Base-by-base conservation (phyloP, 1,140 invertebrate genomes). In the Rhizoglyphus robini region DNA sequence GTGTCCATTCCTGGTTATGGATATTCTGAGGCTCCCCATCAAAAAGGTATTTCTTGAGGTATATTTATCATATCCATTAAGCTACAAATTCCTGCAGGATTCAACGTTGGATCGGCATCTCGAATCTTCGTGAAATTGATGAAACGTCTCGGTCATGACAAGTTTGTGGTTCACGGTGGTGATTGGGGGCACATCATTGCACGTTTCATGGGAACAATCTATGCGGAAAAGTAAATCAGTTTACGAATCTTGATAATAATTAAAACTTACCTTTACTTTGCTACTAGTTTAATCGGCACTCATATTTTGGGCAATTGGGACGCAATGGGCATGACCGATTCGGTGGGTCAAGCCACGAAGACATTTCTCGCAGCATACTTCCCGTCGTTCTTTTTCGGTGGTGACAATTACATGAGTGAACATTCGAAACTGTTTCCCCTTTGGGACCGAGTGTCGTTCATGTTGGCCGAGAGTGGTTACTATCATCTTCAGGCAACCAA, bases 1-100 rank as follows among this genome's bases (percentile, higher is more conserved):
- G 38, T 51, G 2, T 88, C 86, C 41, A 76, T 90, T 54, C 88
- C 88, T 4, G 90, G 90, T 8, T 93, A 85, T 76, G 88, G 86
- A 38, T 92, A 84, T 74, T 92, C 88, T 2, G 81, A 87, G 71
- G 82, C 82, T 67, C 79, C 79, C 0, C 76, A 85, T 46, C 73
- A 74, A 62, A n/a, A n/a, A n/a, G n/a, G n/a, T n/a, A n/a, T n/a
- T n/a, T n/a, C 66, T 68, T 75, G 51, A 13, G 11, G 13, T 11
- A 57, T 15, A 23, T 15, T 23, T 15, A 46, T 46, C 29, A 57
- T 11, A 57, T 20, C 32, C 18, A 32, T 31, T 31, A 13, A 11
- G 23, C 11, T 20, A 47, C n/a, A n/a, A n/a, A n/a, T n/a, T n/a
- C n/a, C n/a, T n/a, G n/a, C 61, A 73, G 76, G 76, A 0, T 71